Evolutionary conservation across 2,113 vertebrate genomes (phyloP), one percentile per base, ranked within the genome.

Genomic region (Gavia stellata): DNA sequence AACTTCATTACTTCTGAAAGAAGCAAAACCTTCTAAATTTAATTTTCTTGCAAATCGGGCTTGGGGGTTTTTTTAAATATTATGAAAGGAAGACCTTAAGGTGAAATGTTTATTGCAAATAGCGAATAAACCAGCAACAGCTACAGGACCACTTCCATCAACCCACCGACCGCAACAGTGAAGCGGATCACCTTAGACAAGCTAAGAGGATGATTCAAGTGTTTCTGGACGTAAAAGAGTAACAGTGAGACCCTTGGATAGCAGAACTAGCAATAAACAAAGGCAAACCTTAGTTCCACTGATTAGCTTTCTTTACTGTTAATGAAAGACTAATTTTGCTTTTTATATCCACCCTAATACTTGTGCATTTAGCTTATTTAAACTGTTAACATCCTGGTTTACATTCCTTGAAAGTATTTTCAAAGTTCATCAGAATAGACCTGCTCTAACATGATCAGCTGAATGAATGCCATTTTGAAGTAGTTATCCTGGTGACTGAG

Each of bases 11-110:
- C 8, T 72, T 77, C 44, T 59, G 33, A 73, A 82, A 86, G 47
- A 87, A 86, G 38, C 2, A 45, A 45, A 90, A 63, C 12, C 23
- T 38, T 70, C 59, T 23, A 21, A 55, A 91, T 88, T 13, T n/a
- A 61, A 75, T 75, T 80, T 44, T 47, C 19, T 19, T 77, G 12
- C 5, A 81, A 58, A 59, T 18, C 6, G 0, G 6, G 5, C 3
- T 6, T n/a, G 6, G 0, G 8, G 0, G 8, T 82, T n/a, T 7
- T 40, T 31, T 14, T 49, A 55, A 55, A 31, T 55, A 12, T 63
- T 63, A 50, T 18, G 26, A 34, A 71, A 56, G 14, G 33, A 73
- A 85, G 25, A 73, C 12, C n/a, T 58, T 55, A n/a, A 52, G 42
- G 40, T 29, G 21, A 81, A 85, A 52, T 18, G 4, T 38, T 70